Base-by-base conservation (phyloP, 2,113 vertebrate species). In the Myrmecophaga tridactyla region DNA sequence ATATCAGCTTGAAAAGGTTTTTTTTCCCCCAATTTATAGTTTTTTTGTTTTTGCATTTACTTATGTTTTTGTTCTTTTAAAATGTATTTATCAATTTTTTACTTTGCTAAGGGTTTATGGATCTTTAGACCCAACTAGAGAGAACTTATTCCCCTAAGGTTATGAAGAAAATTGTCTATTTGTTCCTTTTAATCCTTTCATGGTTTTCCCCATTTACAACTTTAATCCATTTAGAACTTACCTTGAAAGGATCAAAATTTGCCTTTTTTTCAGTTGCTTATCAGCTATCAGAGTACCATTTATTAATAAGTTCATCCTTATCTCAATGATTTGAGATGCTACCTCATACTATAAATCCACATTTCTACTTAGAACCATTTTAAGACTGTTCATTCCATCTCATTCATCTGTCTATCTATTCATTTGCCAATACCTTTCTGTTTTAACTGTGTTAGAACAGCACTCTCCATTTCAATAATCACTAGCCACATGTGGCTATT, bases 101-200 rank as follows among this genome's bases (percentile, higher is more conserved):
- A n/a, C 13, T 29, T 58, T 43, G 9, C 67, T 21, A 58, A 58
- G 6, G 9, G 10, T 58, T 90, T 75, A 41, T 84, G 14, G 27
- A 80, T 46, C 58, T 94, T 80, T 31, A 80, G 18, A 87, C 17
- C 29, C 14, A 51, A 73, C 77, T 86, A 86, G 11, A 43, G 46
- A 96, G 7, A 80, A 76, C 5, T 53, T 84, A 56, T 4, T 56
- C 63, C 39, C 69, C 20, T 34, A 81, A 60, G 27, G 11, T 73
- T 80, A 29, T 70, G 75, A 46, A 90, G 56, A 92, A 69, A 69
- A 29, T 3, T 78, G 8, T 60, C 21, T 12, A 1, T 63, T 86
- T 86, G 89, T 86, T 92, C 82, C 67, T 92, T 75, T 15, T 86
- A 53, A 43, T 78, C 48, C 21, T n/a, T 73, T 86, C 53, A 46